Base-by-base conservation (phyloP, 2,888 invertebrate species). In the Nebria salina region DNA sequence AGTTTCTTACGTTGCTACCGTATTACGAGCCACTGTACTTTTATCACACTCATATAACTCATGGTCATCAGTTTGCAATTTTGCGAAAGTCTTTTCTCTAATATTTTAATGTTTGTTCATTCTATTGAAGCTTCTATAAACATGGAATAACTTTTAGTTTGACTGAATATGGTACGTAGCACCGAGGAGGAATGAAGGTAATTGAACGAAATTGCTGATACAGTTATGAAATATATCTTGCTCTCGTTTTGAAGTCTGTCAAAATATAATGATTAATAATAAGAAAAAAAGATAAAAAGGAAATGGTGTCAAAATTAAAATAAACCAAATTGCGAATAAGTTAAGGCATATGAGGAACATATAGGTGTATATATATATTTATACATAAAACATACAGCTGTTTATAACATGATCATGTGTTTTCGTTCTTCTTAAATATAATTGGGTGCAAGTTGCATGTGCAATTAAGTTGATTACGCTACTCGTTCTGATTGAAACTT, bases 371-470 rank as follows among this genome's bases (percentile, higher is more conserved):
- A 13, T 54, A 54, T 54, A 34, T 5, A 34, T 34, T 4, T 70
- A 11, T 34, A 34, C 70, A 15, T 3, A 8, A 70, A 20, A 25
- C 26, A 26, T 13, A 34, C 70, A 54, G 54, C 54, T 54, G 54
- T 54, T 54, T 54, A 13, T 54, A 11, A 54, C 54, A 8, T 54
- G 54, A 7, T 54, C 54, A 54, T 54, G 72, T 72, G 65, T 72
- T 72, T n/a, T 65, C 65, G 75, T 7, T 66, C 74, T 34, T 79
- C 74, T 75, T 72, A 79, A 79, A 79, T 43, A 74, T 79, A 79
- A 79, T 79, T 79, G 79, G 79, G 79, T 79, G 79, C 79, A 79
- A 79, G 74, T 79, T 79, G 79, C 74, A 74, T 74, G 79, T 79
- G 73, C 79, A 79, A 79, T 79, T 79, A 79, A 79, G 74, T 75